Evolutionary conservation across 2,113 vertebrate species (phyloP), one percentile per base, ranked within the genome.

Genomic region (Oreamnos americanus): DNA sequence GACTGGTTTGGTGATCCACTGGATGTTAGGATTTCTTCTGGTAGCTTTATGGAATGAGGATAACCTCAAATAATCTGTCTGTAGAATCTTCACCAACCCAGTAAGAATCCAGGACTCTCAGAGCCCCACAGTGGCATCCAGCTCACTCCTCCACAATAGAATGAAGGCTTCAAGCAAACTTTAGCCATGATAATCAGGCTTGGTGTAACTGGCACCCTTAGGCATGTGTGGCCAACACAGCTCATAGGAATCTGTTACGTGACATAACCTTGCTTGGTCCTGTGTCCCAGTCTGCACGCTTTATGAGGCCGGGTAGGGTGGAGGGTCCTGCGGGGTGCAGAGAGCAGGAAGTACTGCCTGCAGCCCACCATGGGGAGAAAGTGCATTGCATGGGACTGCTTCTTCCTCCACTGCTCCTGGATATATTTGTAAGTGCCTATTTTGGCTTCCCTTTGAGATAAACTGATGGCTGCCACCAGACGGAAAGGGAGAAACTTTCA

Each of bases 11-110:
- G 99, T 99, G 99, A 99, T 99, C 99, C 99, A 99, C 10, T 99
- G 99, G 96, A 99, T 99, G 39, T 99, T 99, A 2, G 99, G 99
- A 98, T 99, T 99, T 98, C 99, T 99, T 98, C 99, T 98, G 99
- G 99, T 98, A 96, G 99, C 99, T 99, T 99, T 99, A 98, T 99
- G 99, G 99, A 99, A 99, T 97, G 98, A 99, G 99, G 91, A 99
- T 99, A 98, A 99, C 99, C 97, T 99, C 99, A 0, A 99, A 99
- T 98, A 99, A 99, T 98, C 99, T 99, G 99, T 99, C 99, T 2
- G 99, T 99, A 92, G 99, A 99, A 98, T 99, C 99, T 98, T 99
- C 99, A 0, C 99, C 99, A 87, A 99, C 99, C 99, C 99, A 99
- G 90, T 99, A 99, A 0, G 99, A 99, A 98, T 97, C 99, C 26